Evolutionary conservation across 2,888 invertebrate species (phyloP).

Genomic region (Nezara viridula): DNA sequence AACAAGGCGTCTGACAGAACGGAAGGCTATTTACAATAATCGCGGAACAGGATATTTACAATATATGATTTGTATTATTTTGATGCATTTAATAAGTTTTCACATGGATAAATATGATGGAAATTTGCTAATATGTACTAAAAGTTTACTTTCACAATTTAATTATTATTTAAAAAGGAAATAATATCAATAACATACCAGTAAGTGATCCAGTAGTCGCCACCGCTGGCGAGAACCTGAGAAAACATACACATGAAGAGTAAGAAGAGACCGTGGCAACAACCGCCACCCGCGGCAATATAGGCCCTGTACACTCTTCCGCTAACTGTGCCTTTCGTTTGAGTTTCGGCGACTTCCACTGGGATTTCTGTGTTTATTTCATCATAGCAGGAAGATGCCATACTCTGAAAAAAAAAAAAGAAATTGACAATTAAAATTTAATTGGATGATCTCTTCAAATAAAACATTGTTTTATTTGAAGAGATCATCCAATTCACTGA

Average conservation of each 20-base stretch:
- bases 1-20: too few species aligned
- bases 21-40: too few species aligned
- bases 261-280: constrained; percentile 74
- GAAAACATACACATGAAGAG: constrained; percentile 75
- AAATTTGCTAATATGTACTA: too few species aligned
- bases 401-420: constrained; percentile 64
- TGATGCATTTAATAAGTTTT: too few species aligned
- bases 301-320: constrained; percentile 78
- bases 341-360: constrained; percentile 72
- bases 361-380: constrained; percentile 64
- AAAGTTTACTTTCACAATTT: too few species aligned
- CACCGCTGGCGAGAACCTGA: constrained; percentile 75
- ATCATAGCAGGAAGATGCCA: constrained; percentile 66
- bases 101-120: too few species aligned
- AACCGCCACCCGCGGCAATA: constrained; percentile 80
- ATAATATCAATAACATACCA: constrained; percentile 73
- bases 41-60: too few species aligned
- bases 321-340: constrained; percentile 76
- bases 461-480: too few species aligned
- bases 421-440: too few species aligned
- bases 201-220: constrained; percentile 81
- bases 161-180: not conserved
- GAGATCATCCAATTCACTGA: too few species aligned
- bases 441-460: too few species aligned
- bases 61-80: too few species aligned